A percentile compares a stretch with the other conserved stretches of the same genome.
phyloP scores from a whole-genome alignment of 2,888 invertebrate species.

The Lathronympha strigana region DNA sequence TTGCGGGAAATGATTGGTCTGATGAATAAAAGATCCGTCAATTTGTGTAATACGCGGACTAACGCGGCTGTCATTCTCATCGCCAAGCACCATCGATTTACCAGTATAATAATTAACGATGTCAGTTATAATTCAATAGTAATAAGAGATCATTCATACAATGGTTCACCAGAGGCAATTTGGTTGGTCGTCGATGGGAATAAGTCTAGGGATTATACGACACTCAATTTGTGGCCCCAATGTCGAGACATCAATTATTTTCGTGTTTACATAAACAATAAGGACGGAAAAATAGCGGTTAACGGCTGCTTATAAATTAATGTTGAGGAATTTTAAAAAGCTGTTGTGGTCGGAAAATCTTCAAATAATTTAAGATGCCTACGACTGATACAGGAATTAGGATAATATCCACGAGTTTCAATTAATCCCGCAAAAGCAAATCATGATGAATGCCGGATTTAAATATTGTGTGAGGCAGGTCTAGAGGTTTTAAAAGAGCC shows the following conservation, averaged over 20 bases:
- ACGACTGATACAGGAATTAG: too few species aligned
- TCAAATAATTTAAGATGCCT: background rate
- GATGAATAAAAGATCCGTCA: constrained; percentile 81
- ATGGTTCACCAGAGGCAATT: background rate
- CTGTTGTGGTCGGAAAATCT: background rate
- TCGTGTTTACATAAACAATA: constrained; percentile 38
- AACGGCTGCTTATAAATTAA: constrained; percentile 30
- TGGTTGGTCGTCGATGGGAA: background rate
- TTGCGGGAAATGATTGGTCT: constrained; percentile 76
- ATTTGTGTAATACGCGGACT: constrained; percentile 73
- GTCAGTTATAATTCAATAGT: background rate
- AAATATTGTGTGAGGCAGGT: too few species aligned
- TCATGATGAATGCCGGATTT: too few species aligned
- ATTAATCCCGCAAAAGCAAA: too few species aligned
- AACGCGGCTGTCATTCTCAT: background rate
- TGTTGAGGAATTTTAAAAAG: constrained; percentile 17
- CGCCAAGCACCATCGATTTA: background rate
- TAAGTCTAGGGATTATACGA: constrained; percentile 67
- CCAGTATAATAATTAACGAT: background rate
- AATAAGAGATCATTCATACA: background rate
- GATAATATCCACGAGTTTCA: too few species aligned
- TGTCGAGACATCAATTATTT: constrained; percentile 40
- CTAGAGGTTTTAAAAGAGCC: too few species aligned
- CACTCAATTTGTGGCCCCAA: constrained; percentile 60
- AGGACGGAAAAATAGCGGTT: constrained; percentile 32